Percentiles rank a stretch among this genome's conserved stretches.
phyloP scores from a whole-genome alignment of 2,797 vertebrate species.

The Hozukius guyotensis region DNA sequence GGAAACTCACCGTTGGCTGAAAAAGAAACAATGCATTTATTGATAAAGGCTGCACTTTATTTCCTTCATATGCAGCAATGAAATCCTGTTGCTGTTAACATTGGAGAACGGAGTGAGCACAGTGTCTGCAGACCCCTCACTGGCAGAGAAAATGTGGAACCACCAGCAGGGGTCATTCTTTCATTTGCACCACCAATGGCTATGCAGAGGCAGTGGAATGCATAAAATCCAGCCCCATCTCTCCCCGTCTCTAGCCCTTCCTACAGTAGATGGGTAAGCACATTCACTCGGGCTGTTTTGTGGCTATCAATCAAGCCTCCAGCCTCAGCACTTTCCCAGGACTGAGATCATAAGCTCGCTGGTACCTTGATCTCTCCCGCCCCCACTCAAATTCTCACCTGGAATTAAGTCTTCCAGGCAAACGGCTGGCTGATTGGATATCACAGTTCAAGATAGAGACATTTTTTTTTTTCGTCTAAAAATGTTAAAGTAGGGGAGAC shows the following conservation, averaged over 20 bases:
- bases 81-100: constrained; percentile 19
- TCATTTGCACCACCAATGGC: constrained; percentile 51
- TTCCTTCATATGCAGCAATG: background rate
- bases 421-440: constrained; percentile 43
- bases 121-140: constrained; percentile 30
- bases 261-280: constrained; percentile 32
- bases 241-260: background rate
- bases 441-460: constrained; percentile 15
- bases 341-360: constrained; percentile 50
- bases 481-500: constrained; percentile 16
- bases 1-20: constrained; percentile 86
- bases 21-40: constrained; percentile 49
- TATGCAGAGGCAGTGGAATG: constrained; percentile 10
- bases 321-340: constrained; percentile 31
- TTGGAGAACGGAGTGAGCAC: background rate
- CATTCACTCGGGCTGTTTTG: constrained; percentile 39
- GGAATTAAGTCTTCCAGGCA: constrained; percentile 50
- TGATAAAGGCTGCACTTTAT: constrained; percentile 1
- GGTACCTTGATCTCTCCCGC: constrained; percentile 54
- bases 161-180: constrained; percentile 70
- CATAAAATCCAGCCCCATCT: constrained; percentile 29
- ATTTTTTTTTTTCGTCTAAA: background rate
- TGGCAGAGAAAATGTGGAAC: constrained; percentile 32
- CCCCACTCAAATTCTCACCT: constrained; percentile 28
- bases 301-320: constrained; percentile 47